Evolutionary conservation across 2,888 invertebrate genomes (phyloP), one percentile per base, ranked within the genome.

Genomic region (Dichetophora obliterata): DNA sequence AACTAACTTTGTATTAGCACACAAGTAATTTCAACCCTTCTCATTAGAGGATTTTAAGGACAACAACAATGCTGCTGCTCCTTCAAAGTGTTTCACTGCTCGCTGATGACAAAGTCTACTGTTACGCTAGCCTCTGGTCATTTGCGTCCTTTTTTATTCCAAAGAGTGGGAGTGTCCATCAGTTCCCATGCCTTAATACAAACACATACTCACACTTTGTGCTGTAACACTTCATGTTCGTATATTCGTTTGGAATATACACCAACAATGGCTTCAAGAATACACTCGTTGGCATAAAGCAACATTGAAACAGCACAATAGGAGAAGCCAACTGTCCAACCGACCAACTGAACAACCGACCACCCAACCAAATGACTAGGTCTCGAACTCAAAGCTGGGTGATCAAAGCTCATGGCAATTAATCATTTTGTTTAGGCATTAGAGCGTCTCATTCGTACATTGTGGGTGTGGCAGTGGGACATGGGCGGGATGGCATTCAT

Each of bases 351-450:
- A 79, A 63, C 79, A 75, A 1, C 16, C 73, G 63, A 63, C 77
- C 72, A 78, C 31, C 43, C 66, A 61, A 71, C 27, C 59, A 72
- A 77, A 50, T 69, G 65, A 66, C 16, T 74, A 37, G 68, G 43
- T 24, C 43, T 66, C 48, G 68, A 54, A 59, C 75, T 79, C 79
- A 75, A 78, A 71, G 77, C 84, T 84, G 85, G 85, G 84, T 86
- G 86, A 88, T 88, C 88, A 89, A 87, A 88, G 87, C 88, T 88
- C 88, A 87, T 82, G 84, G 86, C 88, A 89, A 89, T 89, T 89
- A 89, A 89, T 89, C 89, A 88, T 89, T 89, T 88, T 87, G 86
- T 86, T 86, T 86, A 87, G 89, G 50, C 50, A 48, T 54, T 59
- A 24, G 59, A 14, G 22, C 11, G 24, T 59, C 59, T 24, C 16